phyloP scores from a whole-genome alignment of 2,113 vertebrate genomes.

The Sus scrofa region DNA sequence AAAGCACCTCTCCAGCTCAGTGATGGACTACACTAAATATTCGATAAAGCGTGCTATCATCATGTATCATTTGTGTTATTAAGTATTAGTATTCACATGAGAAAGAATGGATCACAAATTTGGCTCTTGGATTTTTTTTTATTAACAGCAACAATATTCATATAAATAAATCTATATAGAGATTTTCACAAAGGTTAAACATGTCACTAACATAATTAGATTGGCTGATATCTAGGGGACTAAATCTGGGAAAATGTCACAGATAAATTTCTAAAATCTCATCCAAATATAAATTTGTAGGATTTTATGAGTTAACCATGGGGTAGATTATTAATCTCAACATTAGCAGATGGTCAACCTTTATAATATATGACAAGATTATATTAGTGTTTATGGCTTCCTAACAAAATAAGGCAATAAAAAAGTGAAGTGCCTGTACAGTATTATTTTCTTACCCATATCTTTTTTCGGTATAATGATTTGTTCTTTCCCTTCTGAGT shows the following conservation, averaged over 20 bases:
- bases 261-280: constrained; percentile 55
- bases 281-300: constrained; percentile 59
- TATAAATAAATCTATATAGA: constrained; percentile 49
- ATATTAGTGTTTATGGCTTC: constrained; percentile 66
- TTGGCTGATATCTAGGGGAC: constrained; percentile 39
- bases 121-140: constrained; percentile 59
- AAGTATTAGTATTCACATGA: neutral
- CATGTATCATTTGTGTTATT: neutral
- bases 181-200: constrained; percentile 67
- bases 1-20: neutral
- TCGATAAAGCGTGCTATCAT: neutral
- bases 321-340: constrained; percentile 67
- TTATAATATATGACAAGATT: constrained; percentile 59
- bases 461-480: constrained; percentile 69
- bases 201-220: constrained; percentile 65
- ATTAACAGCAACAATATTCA: constrained; percentile 1
- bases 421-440: constrained; percentile 50
- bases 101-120: constrained; percentile 13
- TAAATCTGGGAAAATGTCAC: constrained; percentile 71
- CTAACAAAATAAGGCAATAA: constrained; percentile 66
- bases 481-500: constrained; percentile 57
- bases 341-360: constrained; percentile 61
- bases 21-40: neutral
- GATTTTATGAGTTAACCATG: constrained; percentile 60
- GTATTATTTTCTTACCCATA: constrained; percentile 65